Conservation (phyloP, 2,888 invertebrate genomes). For the Lithosia quadra region DNA sequence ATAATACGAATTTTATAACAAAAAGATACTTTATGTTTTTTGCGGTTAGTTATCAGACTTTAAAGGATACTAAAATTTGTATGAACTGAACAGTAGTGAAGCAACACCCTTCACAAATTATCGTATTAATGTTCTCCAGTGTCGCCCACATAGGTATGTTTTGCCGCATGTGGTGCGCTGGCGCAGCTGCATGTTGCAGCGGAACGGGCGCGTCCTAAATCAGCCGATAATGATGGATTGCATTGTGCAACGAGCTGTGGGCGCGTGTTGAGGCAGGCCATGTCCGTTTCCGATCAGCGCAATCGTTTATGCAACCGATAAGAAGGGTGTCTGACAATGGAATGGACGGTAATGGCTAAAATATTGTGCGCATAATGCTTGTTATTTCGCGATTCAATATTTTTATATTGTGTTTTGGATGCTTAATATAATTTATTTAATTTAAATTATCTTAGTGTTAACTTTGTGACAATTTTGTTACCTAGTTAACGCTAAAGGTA, state of each 20-base stretch:
- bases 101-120: conserved; percentile 2
- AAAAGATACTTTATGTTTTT: neutral
- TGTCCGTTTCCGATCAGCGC: conserved; percentile 79
- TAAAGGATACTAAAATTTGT: no score
- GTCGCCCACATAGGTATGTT: conserved; percentile 38
- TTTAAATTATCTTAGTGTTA: neutral
- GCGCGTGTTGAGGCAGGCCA: conserved; percentile 79
- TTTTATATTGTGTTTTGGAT: neutral
- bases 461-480: neutral
- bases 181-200: conserved; percentile 76
- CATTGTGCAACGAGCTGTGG: conserved; percentile 76
- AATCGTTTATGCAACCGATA: conserved; percentile 75
- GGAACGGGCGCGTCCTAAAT: conserved; percentile 73
- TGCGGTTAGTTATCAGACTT: neutral
- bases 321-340: conserved; percentile 34
- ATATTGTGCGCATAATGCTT: conserved; percentile 6
- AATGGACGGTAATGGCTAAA: conserved; percentile 22
- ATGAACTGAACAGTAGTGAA: neutral
- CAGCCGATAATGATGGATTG: conserved; percentile 74
- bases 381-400: neutral
- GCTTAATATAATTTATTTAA: neutral
- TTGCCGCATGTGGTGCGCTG: conserved; percentile 43
- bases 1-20: neutral
- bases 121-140: conserved; percentile 6
- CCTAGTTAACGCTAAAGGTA: no score